Conservation (phyloP, 2,113 vertebrate species). For the Vicugna pacos region DNA sequence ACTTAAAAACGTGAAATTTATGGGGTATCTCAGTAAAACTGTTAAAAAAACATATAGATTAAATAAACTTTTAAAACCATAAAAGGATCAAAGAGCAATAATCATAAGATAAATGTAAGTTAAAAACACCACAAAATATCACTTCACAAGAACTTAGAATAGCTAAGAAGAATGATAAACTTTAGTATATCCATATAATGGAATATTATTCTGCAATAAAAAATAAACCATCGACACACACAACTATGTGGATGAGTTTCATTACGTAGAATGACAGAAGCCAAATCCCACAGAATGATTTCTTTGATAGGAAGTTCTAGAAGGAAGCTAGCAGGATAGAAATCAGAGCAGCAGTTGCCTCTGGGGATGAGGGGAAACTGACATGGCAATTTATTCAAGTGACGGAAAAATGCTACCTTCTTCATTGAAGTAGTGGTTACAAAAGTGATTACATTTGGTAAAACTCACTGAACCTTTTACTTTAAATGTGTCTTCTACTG, state of each 20-base stretch:
- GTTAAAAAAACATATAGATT: neutral
- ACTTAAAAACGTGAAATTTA: neutral
- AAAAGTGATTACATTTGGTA: neutral
- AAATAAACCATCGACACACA: neutral
- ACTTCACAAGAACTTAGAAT: neutral
- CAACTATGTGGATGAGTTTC: neutral
- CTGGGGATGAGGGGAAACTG: too few relatives aligned
- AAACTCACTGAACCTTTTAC: neutral
- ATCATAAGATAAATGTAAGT: neutral
- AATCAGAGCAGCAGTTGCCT: neutral
- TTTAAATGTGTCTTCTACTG: neutral
- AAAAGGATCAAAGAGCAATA: neutral
- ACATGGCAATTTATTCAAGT: neutral
- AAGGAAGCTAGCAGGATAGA: neutral
- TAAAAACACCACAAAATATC: neutral
- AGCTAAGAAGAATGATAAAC: neutral
- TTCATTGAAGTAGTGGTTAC: neutral
- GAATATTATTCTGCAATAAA: neutral
- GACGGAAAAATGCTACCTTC: neutral
- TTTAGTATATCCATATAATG: neutral
- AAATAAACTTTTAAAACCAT: constrained; percentile 35
- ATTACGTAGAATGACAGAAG: neutral
- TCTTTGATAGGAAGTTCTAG: neutral
- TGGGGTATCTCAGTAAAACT: neutral
- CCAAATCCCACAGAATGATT: neutral